Base-by-base conservation (phyloP, 2,888 invertebrate genomes). In the Aplocera efformata region DNA sequence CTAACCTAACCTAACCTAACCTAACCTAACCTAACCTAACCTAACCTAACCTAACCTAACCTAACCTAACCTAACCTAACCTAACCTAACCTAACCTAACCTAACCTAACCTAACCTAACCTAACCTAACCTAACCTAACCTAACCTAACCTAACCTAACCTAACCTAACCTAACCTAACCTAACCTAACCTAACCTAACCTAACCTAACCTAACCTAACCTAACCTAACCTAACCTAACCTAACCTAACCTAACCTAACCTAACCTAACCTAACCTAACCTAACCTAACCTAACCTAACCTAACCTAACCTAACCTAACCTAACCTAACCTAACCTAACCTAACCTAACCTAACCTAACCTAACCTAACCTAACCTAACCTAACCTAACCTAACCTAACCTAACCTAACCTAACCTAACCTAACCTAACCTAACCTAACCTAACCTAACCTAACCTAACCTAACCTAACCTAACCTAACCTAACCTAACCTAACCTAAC, bases 191-290 rank as follows among this genome's bases (percentile, higher is more conserved):
- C 48, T 36, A 33, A n/a, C n/a, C n/a, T n/a, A n/a, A n/a, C n/a
- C n/a, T n/a, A 36, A 42, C 48, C 45, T 32, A 34, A 38, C 41
- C 50, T 38, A 41, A 43, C 45, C 50, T 41, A 41, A 41, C 46
- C 50, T 41, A 39, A 41, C 46, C 49, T 39, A 40, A 36, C 45
- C 49, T 39, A 36, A 40, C 49, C 45, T 36, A 40, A 36, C 45
- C 49, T 36, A 36, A 36, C 42, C 44, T 36, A 33, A 40, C 46
- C 40, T 35, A 32, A 36, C 40, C 43, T 32, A 31, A 39, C 41
- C 46, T 36, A 39, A 39, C 50, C 50, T 41, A 39, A 42, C 50
- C 50, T 40, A 38, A 41, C 50, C 50, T 42, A 38, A 41, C 50
- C 50, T 40, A 38, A 41, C 50, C 50, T 42, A 38, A 36, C 49